Percentiles rank a stretch among this genome's conserved stretches.
Evolutionary conservation across 2,797 vertebrate species (phyloP).

Genomic region (Ctenopoma kingsleyae): DNA sequence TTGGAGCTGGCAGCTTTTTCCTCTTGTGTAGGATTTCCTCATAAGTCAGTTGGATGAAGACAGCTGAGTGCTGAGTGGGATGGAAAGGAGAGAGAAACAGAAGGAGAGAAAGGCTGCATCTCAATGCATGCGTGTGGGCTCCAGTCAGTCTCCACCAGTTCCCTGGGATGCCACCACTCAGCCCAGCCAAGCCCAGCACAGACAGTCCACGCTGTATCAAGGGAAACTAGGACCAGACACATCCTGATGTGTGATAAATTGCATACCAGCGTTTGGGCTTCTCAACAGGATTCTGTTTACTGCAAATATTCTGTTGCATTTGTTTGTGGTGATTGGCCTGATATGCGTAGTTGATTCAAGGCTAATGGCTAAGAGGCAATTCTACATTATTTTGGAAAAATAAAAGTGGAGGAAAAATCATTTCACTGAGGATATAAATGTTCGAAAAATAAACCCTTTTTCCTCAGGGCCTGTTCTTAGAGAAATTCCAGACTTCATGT

Average conservation of each 20-base stretch:
- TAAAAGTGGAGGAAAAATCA: constrained; percentile 53
- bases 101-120: constrained; percentile 70
- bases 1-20: constrained; percentile 71
- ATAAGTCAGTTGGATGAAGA: constrained; percentile 73
- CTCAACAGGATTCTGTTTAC: constrained; percentile 65
- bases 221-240: constrained; percentile 47
- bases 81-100: constrained; percentile 65
- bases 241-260: constrained; percentile 61
- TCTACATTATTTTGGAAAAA: constrained; percentile 56
- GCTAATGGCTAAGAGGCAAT: constrained; percentile 70
- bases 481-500: constrained; percentile 41
- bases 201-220: constrained; percentile 57
- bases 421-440: constrained; percentile 51
- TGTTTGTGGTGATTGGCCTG: constrained; percentile 72
- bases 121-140: constrained; percentile 71
- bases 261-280: constrained; percentile 54
- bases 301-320: constrained; percentile 56
- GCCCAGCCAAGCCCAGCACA: constrained; percentile 58
- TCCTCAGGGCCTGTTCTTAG: constrained; percentile 66
- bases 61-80: constrained; percentile 63
- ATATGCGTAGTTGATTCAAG: constrained; percentile 81
- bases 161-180: constrained; percentile 77
- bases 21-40: constrained; percentile 72
- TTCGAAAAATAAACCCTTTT: constrained; percentile 16
- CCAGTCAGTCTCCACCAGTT: constrained; percentile 65